These are phyloP conservation scores for Dendronephthya gigantea DNA, from an alignment of 64 coral and sea anemone species.

Conservation along the genomic window DNA sequence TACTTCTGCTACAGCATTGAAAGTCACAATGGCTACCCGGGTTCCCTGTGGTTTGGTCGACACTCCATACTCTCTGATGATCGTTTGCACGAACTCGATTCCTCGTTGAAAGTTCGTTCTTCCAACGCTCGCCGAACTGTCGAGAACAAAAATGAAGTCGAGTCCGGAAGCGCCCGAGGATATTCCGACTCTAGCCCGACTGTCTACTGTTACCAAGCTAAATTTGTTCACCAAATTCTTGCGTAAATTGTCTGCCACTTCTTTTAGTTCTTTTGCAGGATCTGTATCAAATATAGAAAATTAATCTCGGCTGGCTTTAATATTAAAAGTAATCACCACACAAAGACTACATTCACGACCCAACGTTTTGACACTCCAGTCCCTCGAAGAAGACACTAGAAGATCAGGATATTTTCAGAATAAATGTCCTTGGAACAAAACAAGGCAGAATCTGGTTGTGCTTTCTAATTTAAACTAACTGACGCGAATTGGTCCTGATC, in stretches of 20 bases:
- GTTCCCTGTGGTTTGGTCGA: constrained; percentile 59
- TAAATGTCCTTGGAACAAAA: no score
- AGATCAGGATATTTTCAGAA: no score
- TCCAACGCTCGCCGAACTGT: constrained; percentile 93
- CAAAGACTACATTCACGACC: no score
- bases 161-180: constrained; percentile 89
- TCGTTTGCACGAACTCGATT: constrained; percentile 75
- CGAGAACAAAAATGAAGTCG: constrained; percentile 87
- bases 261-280: constrained; percentile 56
- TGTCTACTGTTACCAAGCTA: constrained; percentile 63
- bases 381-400: no score
- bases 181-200: constrained; percentile 63
- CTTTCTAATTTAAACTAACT: no score
- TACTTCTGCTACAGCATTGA: constrained; percentile 48
- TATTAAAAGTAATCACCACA: no score
- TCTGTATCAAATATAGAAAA: constrained; percentile 29
- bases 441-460: no score
- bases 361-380: no score
- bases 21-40: constrained; percentile 69
- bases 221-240: constrained; percentile 78
- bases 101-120: constrained; percentile 63
- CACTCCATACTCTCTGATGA: constrained; percentile 87
- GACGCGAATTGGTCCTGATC: no score
- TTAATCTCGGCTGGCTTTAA: no score
- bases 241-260: constrained; percentile 52